These are phyloP conservation scores for Thaumatotibia leucotreta DNA, from an alignment of 1,140 invertebrate genomes.

Conservation along the genomic window DNA sequence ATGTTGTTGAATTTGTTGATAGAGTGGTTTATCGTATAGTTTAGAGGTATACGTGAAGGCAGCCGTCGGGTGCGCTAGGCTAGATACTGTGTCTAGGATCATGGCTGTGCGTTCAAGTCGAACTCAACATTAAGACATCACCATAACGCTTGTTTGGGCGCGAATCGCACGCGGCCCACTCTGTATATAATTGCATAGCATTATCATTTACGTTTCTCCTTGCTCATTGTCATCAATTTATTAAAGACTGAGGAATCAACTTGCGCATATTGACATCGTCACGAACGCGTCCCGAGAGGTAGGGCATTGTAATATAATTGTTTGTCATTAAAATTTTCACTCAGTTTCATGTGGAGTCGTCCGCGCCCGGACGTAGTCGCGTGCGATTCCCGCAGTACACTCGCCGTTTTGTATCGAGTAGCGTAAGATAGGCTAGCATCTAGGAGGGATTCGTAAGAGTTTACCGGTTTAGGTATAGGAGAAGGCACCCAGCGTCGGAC, in stretches of 20 bases:
- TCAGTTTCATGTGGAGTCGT: slow-evolving; percentile 41
- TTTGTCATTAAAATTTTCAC: slow-evolving; percentile 52
- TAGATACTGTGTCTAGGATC: slow-evolving; percentile 55
- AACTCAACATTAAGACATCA: slow-evolving; percentile 58
- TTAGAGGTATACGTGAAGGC: slow-evolving; percentile 56
- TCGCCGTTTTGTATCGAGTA: slow-evolving; percentile 18
- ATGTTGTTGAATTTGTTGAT: slow-evolving; percentile 74
- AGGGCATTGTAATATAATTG: slow-evolving; percentile 53
- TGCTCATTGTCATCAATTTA: slow-evolving; percentile 76
- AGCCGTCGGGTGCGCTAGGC: slow-evolving; percentile 50
- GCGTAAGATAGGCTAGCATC: neutral
- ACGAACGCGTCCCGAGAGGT: slow-evolving; percentile 60
- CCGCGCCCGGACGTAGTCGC: slow-evolving; percentile 26
- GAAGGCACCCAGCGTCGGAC: neutral
- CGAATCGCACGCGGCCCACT: slow-evolving; percentile 36
- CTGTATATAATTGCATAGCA: slow-evolving; percentile 71
- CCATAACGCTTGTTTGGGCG: slow-evolving; percentile 33
- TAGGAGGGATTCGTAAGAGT: neutral
- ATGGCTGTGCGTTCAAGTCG: slow-evolving; percentile 66
- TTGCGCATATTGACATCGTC: slow-evolving; percentile 70
- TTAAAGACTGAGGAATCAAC: slow-evolving; percentile 76
- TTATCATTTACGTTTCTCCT: slow-evolving; percentile 72
- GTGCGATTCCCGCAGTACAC: slow-evolving; percentile 33
- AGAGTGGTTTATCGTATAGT: slow-evolving; percentile 69
- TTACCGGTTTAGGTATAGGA: neutral